A percentile compares a stretch with the other conserved stretches of the same genome.
Conservation (phyloP, 2,113 vertebrate species). For the Alosa alosa region DNA sequence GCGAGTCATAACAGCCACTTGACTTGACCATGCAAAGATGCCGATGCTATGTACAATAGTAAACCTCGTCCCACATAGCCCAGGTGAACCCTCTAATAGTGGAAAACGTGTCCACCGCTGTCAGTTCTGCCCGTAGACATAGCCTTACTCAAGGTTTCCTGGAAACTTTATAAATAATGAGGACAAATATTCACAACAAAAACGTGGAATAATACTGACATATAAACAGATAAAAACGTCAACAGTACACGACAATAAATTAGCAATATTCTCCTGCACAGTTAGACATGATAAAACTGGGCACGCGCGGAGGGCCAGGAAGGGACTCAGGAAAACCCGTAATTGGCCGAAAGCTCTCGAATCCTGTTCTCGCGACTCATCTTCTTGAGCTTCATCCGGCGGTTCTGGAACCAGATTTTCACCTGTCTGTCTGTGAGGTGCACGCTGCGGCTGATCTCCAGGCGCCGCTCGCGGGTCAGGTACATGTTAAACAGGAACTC, state of each 20-base stretch:
- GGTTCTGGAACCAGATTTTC: conserved; percentile 99
- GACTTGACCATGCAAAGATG: conserved; percentile 64
- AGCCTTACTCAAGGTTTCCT: neutral
- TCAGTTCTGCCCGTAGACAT: neutral
- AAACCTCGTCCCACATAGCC: neutral
- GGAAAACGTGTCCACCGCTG: neutral
- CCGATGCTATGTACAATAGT: conserved; percentile 61
- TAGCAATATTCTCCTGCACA: conserved; percentile 62
- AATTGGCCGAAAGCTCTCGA: conserved; percentile 95
- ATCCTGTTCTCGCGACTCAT: conserved; percentile 98
- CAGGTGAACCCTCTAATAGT: neutral
- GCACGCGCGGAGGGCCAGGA: conserved; percentile 63
- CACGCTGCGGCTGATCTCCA: conserved; percentile 98
- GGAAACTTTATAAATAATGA: conserved; percentile 69
- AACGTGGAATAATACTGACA: conserved; percentile 51
- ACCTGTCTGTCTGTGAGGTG: conserved; percentile 99
- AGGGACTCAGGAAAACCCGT: conserved; percentile 94
- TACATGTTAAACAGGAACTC: conserved; percentile 99
- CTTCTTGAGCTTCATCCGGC: conserved; percentile 99
- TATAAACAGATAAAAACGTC: conserved; percentile 55
- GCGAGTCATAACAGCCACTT: neutral
- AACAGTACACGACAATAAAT: conserved; percentile 70
- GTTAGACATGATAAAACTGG: conserved; percentile 47
- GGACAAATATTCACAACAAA: conserved; percentile 48
- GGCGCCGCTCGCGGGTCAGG: conserved; percentile 97